Evolutionary conservation across 2,113 vertebrate genomes (phyloP).

Genomic region (Castor canadensis): DNA sequence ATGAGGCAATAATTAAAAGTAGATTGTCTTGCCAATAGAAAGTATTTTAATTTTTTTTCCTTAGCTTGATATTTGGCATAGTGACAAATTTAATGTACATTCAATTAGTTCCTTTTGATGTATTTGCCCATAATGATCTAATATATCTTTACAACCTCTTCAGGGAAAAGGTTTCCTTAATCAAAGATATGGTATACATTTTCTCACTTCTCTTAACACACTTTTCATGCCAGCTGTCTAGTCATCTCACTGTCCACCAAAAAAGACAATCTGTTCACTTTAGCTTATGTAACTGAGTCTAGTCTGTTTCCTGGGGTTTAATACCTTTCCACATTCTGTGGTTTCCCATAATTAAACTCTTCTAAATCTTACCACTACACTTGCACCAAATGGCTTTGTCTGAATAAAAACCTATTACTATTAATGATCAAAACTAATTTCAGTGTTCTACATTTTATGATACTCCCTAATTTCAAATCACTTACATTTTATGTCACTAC

Average conservation of each 20-base stretch:
- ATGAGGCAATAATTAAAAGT: not conserved
- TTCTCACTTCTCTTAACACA: not conserved
- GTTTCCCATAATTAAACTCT: slow-evolving; percentile 29
- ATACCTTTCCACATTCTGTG: not conserved
- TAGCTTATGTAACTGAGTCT: not conserved
- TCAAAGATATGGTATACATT: not conserved
- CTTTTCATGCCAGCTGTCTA: not conserved
- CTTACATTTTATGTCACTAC: not conserved
- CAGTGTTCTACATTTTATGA: not conserved
- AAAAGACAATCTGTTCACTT: not conserved
- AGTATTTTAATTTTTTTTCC: not conserved
- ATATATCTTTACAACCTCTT: not conserved
- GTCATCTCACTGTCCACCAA: not conserved
- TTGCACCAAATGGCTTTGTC: not conserved
- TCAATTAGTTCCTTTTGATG: not conserved
- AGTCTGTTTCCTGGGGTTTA: not conserved
- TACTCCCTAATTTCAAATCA: not conserved
- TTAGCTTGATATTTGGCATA: not conserved
- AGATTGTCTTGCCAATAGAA: not conserved
- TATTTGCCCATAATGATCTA: not conserved
- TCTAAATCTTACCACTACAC: not conserved
- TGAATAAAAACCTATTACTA: slow-evolving; percentile 28
- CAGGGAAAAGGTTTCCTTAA: not conserved
- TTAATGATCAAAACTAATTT: not conserved
- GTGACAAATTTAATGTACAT: not conserved